A percentile compares a stretch with the other conserved stretches of the same genome.
Conservation (phyloP, 2,888 invertebrate species). For the Subacronicta megacephala region DNA sequence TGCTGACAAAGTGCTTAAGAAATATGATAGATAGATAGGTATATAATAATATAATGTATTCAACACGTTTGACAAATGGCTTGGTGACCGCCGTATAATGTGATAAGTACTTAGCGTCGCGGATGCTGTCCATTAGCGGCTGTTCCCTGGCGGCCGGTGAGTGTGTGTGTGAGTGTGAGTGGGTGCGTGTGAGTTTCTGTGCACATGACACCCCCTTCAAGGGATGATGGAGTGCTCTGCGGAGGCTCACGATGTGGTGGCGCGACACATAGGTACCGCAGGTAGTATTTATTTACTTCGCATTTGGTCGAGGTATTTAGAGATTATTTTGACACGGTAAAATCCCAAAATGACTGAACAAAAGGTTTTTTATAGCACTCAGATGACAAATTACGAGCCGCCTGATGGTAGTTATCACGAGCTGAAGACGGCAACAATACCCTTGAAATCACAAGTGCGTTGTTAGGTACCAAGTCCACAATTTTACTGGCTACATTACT, state of each 20-base stretch:
- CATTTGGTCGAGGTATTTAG: neutral
- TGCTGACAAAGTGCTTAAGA: too few species aligned
- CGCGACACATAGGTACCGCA: neutral
- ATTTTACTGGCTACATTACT: too few species aligned
- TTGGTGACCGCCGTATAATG: neutral
- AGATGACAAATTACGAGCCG: too few species aligned
- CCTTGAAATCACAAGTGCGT: too few species aligned
- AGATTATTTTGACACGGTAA: too few species aligned
- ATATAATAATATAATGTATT: neutral
- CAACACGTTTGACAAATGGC: neutral
- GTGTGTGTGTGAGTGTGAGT: neutral
- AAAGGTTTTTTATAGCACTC: too few species aligned
- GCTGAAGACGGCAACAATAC: too few species aligned
- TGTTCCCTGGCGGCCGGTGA: neutral
- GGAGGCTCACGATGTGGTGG: neutral
- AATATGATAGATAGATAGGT: too few species aligned
- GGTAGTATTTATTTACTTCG: neutral
- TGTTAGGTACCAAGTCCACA: too few species aligned
- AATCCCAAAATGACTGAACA: too few species aligned
- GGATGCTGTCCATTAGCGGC: neutral
- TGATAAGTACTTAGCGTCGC: neutral
- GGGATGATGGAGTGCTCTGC: slow-evolving; percentile 2
- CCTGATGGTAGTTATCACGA: too few species aligned
- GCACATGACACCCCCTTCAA: slow-evolving; percentile 8
- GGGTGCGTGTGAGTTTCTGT: neutral